Evolutionary conservation across 2,113 vertebrate genomes (phyloP), one percentile per base, ranked within the genome.

Genomic region (rat (Rattus norvegicus)): DNA sequence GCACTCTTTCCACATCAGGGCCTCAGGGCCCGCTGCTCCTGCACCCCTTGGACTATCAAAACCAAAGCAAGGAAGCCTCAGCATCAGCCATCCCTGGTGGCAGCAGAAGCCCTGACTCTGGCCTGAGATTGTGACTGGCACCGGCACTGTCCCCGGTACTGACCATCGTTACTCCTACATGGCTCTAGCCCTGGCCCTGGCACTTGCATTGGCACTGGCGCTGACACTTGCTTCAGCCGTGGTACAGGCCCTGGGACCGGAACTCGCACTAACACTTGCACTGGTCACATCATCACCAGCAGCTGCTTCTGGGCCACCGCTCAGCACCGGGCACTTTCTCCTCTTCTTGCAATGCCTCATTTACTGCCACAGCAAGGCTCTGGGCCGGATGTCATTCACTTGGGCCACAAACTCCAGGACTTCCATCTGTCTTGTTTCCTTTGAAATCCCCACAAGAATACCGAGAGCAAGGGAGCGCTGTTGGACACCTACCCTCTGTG

Each of bases 401-500:
- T 54, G 61, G 88, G 80, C 73, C 95, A 93, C 72, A 72, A 56
- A 72, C 72, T 86, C 80, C 16, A 3, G 95, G 80, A 47, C 63
- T 93, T 91, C 43, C 92, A 90, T 86, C 80, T 90, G 88, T 96
- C 92, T 80, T 56, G 92, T 11, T 93, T 95, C 92, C 80, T 96
- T 54, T 65, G 88, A 65, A 79, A 79, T 54, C 80, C 81, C 80
- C 87, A 77, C 80, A 72, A 90, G 92, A 43, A 86, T 19, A 80
- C 80, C 39, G 67, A 63, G 70, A 52, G 52, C 61, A 65, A 28
- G 63, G 86, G 52, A 70, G 16, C 39, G 61, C 72, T 52, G 86
- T 13, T 17, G 49, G 79, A 52, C 52, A 77, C 61, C 86, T 56
- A 61, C 87, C 33, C 30, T 52, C 87, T 11, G 36, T 63, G 92